Evolutionary conservation across 2,797 vertebrate genomes (phyloP).

Genomic region (Pterois miles): DNA sequence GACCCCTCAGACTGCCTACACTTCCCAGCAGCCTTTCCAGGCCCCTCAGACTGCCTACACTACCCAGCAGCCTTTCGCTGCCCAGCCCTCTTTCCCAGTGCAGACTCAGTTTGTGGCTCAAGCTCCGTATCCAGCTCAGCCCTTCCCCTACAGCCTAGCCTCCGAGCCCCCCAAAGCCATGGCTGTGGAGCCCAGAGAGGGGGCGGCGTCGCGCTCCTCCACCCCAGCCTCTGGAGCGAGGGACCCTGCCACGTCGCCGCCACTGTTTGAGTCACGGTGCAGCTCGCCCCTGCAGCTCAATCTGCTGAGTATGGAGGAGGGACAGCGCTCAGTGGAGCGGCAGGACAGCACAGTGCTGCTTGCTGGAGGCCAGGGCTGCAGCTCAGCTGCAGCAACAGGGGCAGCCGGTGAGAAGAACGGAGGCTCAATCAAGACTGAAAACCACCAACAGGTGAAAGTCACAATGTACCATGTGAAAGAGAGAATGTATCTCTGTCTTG

Average conservation of each 20-base stretch:
- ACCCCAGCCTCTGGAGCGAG: constrained; percentile 76
- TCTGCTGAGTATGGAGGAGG: constrained; percentile 93
- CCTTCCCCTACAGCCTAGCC: constrained; percentile 77
- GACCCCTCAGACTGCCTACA: constrained; percentile 53
- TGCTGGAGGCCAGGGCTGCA: constrained; percentile 39
- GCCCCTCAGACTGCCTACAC: constrained; percentile 54
- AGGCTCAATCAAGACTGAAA: constrained; percentile 48
- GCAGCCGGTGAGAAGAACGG: constrained; percentile 48
- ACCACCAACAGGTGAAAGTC: constrained; percentile 81
- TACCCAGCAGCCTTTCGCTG: constrained; percentile 64
- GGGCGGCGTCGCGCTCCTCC: constrained; percentile 77
- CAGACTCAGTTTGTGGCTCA: constrained; percentile 79
- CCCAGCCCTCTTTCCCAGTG: constrained; percentile 77
- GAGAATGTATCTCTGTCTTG: neutral
- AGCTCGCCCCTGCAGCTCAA: constrained; percentile 95
- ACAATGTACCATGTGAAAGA: neutral
- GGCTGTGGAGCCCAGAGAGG: constrained; percentile 69
- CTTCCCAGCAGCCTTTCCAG: constrained; percentile 67
- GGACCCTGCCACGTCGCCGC: constrained; percentile 82
- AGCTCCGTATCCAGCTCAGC: constrained; percentile 69
- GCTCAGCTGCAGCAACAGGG: neutral
- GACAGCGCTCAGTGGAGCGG: constrained; percentile 82
- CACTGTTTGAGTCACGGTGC: constrained; percentile 91
- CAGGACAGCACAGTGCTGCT: constrained; percentile 66
- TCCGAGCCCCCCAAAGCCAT: constrained; percentile 72